Conservation (phyloP, 2,113 vertebrate species). For the Ciconia stormi region DNA sequence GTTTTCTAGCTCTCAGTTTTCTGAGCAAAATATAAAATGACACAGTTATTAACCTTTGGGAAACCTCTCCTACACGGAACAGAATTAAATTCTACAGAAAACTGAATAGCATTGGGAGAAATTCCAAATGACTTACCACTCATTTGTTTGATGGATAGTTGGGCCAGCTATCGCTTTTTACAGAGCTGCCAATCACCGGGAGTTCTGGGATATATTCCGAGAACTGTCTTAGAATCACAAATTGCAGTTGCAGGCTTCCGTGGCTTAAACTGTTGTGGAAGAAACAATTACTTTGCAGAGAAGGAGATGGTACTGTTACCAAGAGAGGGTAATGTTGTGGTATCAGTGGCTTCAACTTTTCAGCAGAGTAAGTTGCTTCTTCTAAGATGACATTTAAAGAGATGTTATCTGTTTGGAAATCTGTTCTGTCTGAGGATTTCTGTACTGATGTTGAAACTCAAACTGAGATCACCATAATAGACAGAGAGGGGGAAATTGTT, state of each 20-base stretch:
- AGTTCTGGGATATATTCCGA: background rate
- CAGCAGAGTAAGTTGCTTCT: background rate
- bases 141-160: constrained; percentile 34
- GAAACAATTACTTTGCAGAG: background rate
- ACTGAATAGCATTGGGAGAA: constrained; percentile 13
- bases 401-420: background rate
- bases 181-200: constrained; percentile 36
- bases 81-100: constrained; percentile 51
- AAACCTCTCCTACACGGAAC: constrained; percentile 21
- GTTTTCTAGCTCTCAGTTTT: constrained; percentile 13
- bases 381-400: background rate
- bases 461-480: constrained; percentile 23
- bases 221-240: background rate
- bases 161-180: background rate
- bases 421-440: background rate
- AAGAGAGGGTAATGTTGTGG: background rate
- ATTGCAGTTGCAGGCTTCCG: background rate
- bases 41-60: constrained; percentile 52
- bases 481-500: background rate
- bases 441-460: constrained; percentile 18
- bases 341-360: background rate
- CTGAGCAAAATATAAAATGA: constrained; percentile 47
- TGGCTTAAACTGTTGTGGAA: background rate
- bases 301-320: background rate
- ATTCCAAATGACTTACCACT: constrained; percentile 54